Evolutionary conservation across 2,888 invertebrate species (phyloP).

Genomic region (Lasioglossum calceatum): DNA sequence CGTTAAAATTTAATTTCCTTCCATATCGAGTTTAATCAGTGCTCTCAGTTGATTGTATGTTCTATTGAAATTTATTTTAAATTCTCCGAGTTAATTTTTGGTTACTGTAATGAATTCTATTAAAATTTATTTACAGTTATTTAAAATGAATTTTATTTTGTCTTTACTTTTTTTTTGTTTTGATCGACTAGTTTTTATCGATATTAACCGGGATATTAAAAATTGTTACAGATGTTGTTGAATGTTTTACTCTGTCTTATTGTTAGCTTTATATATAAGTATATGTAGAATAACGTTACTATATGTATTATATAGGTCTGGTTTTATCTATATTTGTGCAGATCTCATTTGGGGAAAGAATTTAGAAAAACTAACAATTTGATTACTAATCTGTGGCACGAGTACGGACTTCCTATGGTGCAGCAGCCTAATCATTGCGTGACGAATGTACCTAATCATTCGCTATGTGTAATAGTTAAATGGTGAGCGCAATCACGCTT

Average conservation of each 20-base stretch:
- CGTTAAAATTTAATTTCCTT: not conserved
- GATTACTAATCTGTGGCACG: not conserved
- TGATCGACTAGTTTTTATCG: not conserved
- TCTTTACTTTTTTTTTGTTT: not conserved
- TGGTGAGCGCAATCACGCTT: constrained; percentile 35
- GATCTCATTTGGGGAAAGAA: not conserved
- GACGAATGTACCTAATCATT: constrained; percentile 15
- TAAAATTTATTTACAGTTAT: not conserved
- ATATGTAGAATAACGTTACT: not conserved
- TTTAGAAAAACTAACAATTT: not conserved
- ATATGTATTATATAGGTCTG: not conserved
- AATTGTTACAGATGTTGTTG: not conserved
- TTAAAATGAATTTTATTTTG: not conserved
- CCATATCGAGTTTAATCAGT: not conserved
- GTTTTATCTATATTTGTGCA: not conserved
- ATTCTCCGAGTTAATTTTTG: not conserved
- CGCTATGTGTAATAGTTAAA: constrained; percentile 9
- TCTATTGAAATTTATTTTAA: not conserved
- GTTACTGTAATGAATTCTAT: not conserved
- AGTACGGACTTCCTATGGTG: not conserved
- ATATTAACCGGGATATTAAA: not conserved
- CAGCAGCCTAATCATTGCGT: constrained; percentile 2
- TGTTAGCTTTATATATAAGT: not conserved
- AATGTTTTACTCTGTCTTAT: not conserved
- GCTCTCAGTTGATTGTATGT: not conserved